Evolutionary conservation across 2,797 vertebrate species (phyloP).

Genomic region (Trichosurus vulpecula): DNA sequence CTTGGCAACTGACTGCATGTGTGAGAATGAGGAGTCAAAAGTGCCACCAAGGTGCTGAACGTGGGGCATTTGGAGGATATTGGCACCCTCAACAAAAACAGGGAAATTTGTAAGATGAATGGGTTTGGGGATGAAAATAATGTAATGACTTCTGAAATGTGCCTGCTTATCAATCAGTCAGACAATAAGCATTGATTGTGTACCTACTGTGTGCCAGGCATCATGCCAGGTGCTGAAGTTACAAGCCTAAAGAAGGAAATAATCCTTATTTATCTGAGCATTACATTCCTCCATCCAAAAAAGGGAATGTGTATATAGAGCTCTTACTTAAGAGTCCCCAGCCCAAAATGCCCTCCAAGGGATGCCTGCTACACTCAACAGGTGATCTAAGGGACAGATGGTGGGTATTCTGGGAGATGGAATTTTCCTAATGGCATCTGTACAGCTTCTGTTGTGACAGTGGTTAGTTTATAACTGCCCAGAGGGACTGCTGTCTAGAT

Average conservation of each 20-base stretch:
- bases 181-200: neutral
- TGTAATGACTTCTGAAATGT: neutral
- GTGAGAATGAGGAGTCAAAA: neutral
- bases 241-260: neutral
- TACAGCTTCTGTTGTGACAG: neutral
- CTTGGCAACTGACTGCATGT: neutral
- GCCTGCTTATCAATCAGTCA: neutral
- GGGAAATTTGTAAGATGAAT: neutral
- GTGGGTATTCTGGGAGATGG: neutral
- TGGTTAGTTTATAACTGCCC: neutral
- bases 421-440: neutral
- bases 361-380: neutral
- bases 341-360: neutral
- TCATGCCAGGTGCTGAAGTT: neutral
- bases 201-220: neutral
- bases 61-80: neutral
- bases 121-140: neutral
- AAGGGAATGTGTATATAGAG: neutral
- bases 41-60: neutral
- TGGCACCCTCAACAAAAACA: neutral
- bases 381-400: neutral
- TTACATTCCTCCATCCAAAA: neutral
- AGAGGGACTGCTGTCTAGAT: neutral
- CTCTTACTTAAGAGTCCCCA: neutral
- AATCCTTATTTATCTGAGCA: neutral